Evolutionary conservation across 2,797 vertebrate species (phyloP).

Genomic region (Falco columbarius): DNA sequence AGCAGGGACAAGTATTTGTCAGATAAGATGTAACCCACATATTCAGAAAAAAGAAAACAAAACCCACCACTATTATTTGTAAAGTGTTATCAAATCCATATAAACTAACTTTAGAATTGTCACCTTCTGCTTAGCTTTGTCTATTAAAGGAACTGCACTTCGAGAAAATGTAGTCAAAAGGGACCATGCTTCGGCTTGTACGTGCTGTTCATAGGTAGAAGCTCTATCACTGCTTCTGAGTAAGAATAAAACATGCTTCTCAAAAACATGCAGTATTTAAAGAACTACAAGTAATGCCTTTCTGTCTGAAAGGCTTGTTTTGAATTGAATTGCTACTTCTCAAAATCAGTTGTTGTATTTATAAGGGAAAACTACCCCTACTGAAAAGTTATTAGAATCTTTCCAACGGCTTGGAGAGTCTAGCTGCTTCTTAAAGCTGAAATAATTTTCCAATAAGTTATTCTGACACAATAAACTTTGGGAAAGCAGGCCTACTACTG

Average conservation of each 20-base stretch:
- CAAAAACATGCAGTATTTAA: not conserved
- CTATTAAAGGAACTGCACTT: not conserved
- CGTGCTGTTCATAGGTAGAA: not conserved
- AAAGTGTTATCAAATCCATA: not conserved
- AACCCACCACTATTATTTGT: not conserved
- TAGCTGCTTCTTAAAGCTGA: not conserved
- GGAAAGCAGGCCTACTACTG: not conserved
- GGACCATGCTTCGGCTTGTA: not conserved
- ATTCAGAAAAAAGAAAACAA: too few relatives aligned
- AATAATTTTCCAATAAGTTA: not conserved
- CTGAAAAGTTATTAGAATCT: not conserved
- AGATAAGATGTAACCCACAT: not conserved
- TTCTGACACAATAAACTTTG: not conserved
- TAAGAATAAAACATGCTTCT: not conserved
- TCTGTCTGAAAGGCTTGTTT: not conserved
- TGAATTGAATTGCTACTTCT: not conserved
- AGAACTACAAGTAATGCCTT: not conserved
- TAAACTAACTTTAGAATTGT: not conserved
- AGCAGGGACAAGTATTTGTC: not conserved
- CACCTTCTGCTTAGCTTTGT: not conserved
- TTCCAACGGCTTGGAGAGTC: not conserved
- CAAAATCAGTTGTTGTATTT: not conserved
- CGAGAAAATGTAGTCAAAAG: not conserved
- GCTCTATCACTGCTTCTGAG: not conserved
- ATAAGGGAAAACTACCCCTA: not conserved